Evolutionary conservation across 1,140 invertebrate species (phyloP).

Genomic region (Ostrea denselamellosa): DNA sequence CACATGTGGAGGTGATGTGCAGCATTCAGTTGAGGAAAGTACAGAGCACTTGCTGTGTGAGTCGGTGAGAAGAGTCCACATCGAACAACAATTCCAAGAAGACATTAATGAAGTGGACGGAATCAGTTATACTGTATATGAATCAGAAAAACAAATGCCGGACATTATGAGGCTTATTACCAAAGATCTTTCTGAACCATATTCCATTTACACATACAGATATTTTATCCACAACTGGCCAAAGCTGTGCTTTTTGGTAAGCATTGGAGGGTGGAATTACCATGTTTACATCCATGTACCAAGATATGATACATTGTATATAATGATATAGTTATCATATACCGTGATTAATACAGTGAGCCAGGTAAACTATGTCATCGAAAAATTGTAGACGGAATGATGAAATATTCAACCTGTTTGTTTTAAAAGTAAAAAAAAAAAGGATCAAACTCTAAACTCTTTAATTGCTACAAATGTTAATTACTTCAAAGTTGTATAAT

Average conservation of each 20-base stretch:
- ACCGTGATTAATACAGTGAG: too few species aligned
- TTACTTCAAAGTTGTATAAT: too few species aligned
- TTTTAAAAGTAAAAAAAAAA: too few species aligned
- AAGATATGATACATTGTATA: too few species aligned
- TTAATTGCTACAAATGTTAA: too few species aligned
- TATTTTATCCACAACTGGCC: slow-evolving; percentile 99
- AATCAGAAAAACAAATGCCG: slow-evolving; percentile 94
- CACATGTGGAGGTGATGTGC: slow-evolving; percentile 36
- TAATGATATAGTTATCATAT: too few species aligned
- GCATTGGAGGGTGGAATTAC: slow-evolving; percentile 67
- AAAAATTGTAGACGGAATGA: too few species aligned
- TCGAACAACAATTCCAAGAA: slow-evolving; percentile 29
- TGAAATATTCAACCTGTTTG: too few species aligned
- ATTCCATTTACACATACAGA: slow-evolving; percentile 99
- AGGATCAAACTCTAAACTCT: too few species aligned
- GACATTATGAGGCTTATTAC: slow-evolving; percentile 99
- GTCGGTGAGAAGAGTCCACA: slow-evolving; percentile 46
- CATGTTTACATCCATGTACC: too few species aligned
- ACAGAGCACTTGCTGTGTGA: slow-evolving; percentile 51
- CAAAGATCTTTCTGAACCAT: slow-evolving; percentile 99
- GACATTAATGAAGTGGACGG: slow-evolving; percentile 59
- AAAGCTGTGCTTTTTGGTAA: slow-evolving; percentile 97
- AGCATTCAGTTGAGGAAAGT: slow-evolving; percentile 26
- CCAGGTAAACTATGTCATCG: too few species aligned
- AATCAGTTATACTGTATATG: slow-evolving; percentile 84